These are phyloP conservation scores for Urocynchramus pylzowi DNA, from an alignment of 2,113 vertebrate genomes.

Conservation along the genomic window DNA sequence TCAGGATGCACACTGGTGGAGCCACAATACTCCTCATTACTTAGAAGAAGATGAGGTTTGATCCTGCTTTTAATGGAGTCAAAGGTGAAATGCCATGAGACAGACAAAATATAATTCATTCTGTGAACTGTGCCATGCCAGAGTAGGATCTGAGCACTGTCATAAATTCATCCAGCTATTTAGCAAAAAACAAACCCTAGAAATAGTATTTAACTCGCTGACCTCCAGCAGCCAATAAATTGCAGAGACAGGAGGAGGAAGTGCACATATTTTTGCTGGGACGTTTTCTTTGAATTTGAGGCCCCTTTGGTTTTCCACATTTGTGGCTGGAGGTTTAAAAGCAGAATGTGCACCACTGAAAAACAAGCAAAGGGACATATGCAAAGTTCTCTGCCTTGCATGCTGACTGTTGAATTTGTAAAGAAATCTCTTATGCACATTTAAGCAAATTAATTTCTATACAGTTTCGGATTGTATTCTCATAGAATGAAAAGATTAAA, in stretches of 20 bases:
- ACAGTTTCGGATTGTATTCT: background rate
- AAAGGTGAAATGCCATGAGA: background rate
- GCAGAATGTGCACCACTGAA: background rate
- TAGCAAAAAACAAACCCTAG: background rate
- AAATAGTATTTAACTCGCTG: background rate
- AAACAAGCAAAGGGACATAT: background rate
- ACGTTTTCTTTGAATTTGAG: background rate
- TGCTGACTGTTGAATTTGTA: background rate
- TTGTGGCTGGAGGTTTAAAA: background rate
- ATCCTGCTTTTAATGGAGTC: background rate
- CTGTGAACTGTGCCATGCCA: background rate
- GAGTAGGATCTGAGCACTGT: background rate
- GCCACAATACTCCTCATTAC: background rate
- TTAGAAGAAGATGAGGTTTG: background rate
- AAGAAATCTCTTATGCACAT: background rate
- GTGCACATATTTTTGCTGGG: background rate
- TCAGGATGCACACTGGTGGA: background rate
- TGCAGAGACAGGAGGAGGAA: background rate
- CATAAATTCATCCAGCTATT: background rate
- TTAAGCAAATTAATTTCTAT: background rate
- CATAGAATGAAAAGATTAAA: background rate
- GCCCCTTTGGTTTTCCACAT: background rate
- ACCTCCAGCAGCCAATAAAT: background rate
- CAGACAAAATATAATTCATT: conserved; percentile 9
- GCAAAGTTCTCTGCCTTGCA: background rate